Base-by-base conservation (phyloP, 2,797 vertebrate genomes). In the Rhynchotus rufescens region DNA sequence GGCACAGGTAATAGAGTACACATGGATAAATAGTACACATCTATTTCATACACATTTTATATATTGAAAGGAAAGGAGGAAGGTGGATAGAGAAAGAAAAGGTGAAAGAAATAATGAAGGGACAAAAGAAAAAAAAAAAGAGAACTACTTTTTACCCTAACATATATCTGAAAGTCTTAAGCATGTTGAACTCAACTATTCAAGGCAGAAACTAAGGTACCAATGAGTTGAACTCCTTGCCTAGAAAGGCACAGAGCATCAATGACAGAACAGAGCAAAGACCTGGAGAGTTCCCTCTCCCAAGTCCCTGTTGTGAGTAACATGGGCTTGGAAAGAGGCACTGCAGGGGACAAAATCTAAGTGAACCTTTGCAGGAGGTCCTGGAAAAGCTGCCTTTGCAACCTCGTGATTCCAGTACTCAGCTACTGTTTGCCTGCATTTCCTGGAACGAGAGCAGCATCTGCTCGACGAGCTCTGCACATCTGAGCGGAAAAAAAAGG, bases 401-500 rank as follows among this genome's bases (percentile, higher is more conserved):
- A 49, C 69, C 9, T 72, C 10, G 47, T 23, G 42, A 10, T 13
- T 92, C 5, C 2, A 62, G 25, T 8, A 6, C 52, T 81, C 36
- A 10, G 45, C 34, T 86, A 38, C 10, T 0, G 0, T 1, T 62
- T 5, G 2, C 36, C 54, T 71, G 42, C 15, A 9, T 75, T 44
- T 71, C 61, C 38, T 15, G 1, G 23, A 52, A 51, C 0, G 1
- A 84, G 28, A 61, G 36, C 56, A 79, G 80, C 67, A 71, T 88
- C 67, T 84, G 80, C 72, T 94, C 0, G 57, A 67, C 10, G n/a
- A 73, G 16, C 26, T 15, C 0, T 0, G 52, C 61, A 77, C 65
- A 88, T 49, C n/a, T 17, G 15, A 88, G 74, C 38, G 87, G 80
- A 59, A 67, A 44, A 72, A 36, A 36, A 36, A 92, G 64, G 83